Conservation (phyloP, 64 coral and sea anemone genomes). For the Pachyseris speciosa region DNA sequence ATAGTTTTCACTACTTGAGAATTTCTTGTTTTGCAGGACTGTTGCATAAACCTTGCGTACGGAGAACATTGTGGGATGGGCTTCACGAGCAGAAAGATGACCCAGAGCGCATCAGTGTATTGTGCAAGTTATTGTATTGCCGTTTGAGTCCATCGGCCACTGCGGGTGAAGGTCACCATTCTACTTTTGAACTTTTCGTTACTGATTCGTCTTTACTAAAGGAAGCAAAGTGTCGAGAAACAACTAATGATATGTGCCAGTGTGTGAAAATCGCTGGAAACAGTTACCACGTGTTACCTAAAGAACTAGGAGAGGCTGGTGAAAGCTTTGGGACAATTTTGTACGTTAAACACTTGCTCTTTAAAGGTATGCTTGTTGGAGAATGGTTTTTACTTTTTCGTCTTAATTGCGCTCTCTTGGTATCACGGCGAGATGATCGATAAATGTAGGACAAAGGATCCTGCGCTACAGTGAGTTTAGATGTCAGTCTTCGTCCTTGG, state of each 20-base stretch:
- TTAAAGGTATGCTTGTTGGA: background rate
- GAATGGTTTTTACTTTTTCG: too few species aligned
- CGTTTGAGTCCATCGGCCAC: background rate
- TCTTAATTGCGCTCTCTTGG: too few species aligned
- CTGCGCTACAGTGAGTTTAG: too few species aligned
- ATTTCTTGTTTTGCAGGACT: conserved; percentile 3
- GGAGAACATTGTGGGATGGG: background rate
- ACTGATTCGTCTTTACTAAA: background rate
- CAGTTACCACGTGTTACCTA: background rate
- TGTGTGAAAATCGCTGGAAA: conserved; percentile 8
- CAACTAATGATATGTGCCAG: background rate
- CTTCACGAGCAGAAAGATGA: background rate
- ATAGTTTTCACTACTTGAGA: too few species aligned
- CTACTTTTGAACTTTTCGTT: conserved; percentile 17
- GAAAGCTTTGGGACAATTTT: background rate
- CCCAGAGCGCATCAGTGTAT: background rate
- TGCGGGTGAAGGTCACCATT: background rate
- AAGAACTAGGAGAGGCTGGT: background rate
- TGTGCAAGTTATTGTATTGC: conserved; percentile 30
- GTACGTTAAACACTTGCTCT: background rate
- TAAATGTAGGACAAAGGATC: too few species aligned
- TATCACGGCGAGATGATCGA: too few species aligned
- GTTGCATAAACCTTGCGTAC: background rate
- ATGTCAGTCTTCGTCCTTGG: too few species aligned
- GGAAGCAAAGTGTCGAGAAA: background rate